Evolutionary conservation across 2,888 invertebrate genomes (phyloP).

Genomic region (Acrobasis suavella): DNA sequence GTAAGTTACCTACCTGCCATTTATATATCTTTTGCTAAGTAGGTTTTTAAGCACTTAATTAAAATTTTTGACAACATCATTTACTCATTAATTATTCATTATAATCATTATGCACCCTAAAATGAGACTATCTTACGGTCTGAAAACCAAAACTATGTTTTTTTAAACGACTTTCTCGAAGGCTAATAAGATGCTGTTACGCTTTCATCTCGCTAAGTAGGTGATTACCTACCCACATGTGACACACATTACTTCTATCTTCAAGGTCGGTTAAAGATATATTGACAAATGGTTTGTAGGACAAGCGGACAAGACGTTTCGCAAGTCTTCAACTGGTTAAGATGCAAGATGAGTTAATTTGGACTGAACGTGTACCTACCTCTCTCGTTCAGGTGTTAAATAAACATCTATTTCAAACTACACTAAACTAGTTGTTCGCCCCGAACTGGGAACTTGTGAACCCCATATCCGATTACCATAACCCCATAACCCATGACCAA

Average conservation of each 20-base stretch:
- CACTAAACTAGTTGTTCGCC: no score
- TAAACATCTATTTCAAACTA: not conserved
- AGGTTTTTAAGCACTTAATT: no score
- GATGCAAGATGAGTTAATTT: conserved; percentile 5
- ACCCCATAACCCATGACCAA: no score
- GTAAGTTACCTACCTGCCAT: no score
- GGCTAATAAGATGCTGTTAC: conserved; percentile 20
- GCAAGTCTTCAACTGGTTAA: conserved; percentile 1
- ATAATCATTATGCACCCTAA: not conserved
- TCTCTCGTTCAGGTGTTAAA: no score
- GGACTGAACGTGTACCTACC: not conserved
- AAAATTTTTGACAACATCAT: no score
- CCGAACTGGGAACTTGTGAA: no score
- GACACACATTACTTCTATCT: conserved; percentile 13
- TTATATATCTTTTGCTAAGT: no score
- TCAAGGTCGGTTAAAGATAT: conserved; percentile 16
- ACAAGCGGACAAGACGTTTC: conserved; percentile 17
- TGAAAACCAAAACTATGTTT: conserved; percentile 9
- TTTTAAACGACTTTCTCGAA: conserved; percentile 14
- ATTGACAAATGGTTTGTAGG: conserved; percentile 19
- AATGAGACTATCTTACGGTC: conserved; percentile 8
- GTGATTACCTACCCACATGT: not conserved
- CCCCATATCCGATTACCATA: no score
- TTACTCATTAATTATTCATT: no score
- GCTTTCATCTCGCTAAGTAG: conserved; percentile 17